Percentiles rank a stretch among this genome's conserved stretches.
Conservation (phyloP, 1,140 invertebrate genomes). For the Musca vetustissima region DNA sequence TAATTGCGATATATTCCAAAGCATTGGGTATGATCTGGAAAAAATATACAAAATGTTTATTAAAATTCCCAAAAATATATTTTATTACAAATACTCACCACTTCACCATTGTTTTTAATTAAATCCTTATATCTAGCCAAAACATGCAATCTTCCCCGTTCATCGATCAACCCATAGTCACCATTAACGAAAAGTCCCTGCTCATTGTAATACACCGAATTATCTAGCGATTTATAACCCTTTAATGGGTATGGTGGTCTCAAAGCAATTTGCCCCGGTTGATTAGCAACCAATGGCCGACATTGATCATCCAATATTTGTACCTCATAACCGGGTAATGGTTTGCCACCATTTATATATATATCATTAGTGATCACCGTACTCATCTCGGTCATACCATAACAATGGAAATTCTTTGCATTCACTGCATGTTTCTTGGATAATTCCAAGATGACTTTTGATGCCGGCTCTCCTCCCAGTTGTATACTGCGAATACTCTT, state of each 20-base stretch:
- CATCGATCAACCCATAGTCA: conserved; percentile 22
- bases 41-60: too few relatives aligned
- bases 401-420: not conserved
- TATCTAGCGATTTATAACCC: conserved; percentile 14
- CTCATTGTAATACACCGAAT: conserved; percentile 5
- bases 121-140: conserved; percentile 23
- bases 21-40: too few relatives aligned
- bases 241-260: conserved; percentile 8
- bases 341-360: conserved; percentile 17
- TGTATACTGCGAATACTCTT: not conserved
- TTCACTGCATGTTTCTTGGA: not conserved
- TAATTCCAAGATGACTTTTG: not conserved
- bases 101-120: not conserved
- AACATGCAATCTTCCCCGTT: conserved; percentile 2
- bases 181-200: conserved; percentile 19
- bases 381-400: conserved; percentile 23
- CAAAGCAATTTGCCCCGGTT: conserved; percentile 2
- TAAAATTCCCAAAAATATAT: too few relatives aligned
- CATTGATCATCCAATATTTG: conserved; percentile 25
- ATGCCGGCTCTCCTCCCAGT: conserved; percentile 10
- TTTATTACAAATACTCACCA: not conserved
- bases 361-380: not conserved
- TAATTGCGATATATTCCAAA: too few relatives aligned
- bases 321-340: not conserved
- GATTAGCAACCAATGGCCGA: conserved; percentile 10